A percentile compares a stretch with the other conserved stretches of the same genome.
phyloP scores from a whole-genome alignment of 2,113 vertebrate species.

The Macrotis lagotis region DNA sequence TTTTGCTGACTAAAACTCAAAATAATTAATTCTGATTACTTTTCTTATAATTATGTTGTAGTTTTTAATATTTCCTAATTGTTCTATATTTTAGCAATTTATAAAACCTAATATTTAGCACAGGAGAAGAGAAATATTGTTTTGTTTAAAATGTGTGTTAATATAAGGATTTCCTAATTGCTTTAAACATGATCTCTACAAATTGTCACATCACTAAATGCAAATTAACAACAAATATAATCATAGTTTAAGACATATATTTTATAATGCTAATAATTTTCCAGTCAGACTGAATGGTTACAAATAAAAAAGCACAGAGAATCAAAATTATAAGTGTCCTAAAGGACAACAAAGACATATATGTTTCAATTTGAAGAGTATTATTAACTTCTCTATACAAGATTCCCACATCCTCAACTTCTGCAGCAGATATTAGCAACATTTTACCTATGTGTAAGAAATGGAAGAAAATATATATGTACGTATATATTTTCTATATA shows the following conservation, averaged over 20 bases:
- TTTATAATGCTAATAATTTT: not conserved
- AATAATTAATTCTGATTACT: conserved; percentile 54
- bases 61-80: conserved; percentile 53
- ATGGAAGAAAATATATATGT: not conserved
- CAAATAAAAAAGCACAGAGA: not conserved
- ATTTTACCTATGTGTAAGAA: not conserved
- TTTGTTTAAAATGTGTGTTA: conserved; percentile 32
- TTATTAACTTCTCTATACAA: not conserved
- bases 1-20: conserved; percentile 28
- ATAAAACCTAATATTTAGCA: conserved; percentile 10
- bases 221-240: not conserved
- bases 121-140: conserved; percentile 30
- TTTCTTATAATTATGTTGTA: conserved; percentile 18
- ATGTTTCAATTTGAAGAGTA: not conserved
- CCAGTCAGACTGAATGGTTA: not conserved
- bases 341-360: not conserved
- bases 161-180: conserved; percentile 23
- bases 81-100: conserved; percentile 4
- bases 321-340: not conserved
- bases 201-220: not conserved
- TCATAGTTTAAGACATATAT: not conserved
- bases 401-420: not conserved
- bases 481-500: no score
- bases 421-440: not conserved
- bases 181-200: not conserved